Percentiles rank a stretch among this genome's conserved stretches.
phyloP scores from a whole-genome alignment of 64 coral and sea anemone genomes.

The Porites lutea region DNA sequence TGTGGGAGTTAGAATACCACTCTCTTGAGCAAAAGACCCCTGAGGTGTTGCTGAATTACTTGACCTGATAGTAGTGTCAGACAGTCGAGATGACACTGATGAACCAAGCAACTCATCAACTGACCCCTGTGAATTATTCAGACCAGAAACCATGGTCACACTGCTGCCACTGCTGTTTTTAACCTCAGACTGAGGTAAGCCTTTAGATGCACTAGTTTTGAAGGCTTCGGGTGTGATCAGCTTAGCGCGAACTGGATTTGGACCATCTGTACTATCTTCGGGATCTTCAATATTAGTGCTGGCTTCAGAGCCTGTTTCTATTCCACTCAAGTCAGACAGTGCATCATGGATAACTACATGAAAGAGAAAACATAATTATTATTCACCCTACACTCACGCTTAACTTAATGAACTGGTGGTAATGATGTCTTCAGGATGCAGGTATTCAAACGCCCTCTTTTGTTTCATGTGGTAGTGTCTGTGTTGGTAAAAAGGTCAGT shows the following conservation, averaged over 20 bases:
- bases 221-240: conserved; percentile 95
- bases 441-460: too few species aligned
- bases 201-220: conserved; percentile 18
- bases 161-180: conserved; percentile 73
- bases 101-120: conserved; percentile 49
- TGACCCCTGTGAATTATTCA: conserved; percentile 70
- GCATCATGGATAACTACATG: conserved; percentile 78
- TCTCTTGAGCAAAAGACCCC: conserved; percentile 50
- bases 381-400: too few species aligned
- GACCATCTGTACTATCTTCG: conserved; percentile 55
- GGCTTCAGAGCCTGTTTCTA: conserved; percentile 85
- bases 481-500: too few species aligned
- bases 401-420: too few species aligned
- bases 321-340: conserved; percentile 93
- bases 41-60: conserved; percentile 71
- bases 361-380: neutral
- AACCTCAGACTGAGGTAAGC: conserved; percentile 40
- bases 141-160: conserved; percentile 73
- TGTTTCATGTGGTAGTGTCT: too few species aligned
- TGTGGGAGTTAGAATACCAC: conserved; percentile 61
- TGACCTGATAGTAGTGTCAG: conserved; percentile 80
- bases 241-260: conserved; percentile 42
- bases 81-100: conserved; percentile 74
- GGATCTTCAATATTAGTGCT: conserved; percentile 89
- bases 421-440: too few species aligned